Evolutionary conservation across 1,140 invertebrate species (phyloP), one percentile per base, ranked within the genome.

Genomic region (Sesamia nonagrioides): DNA sequence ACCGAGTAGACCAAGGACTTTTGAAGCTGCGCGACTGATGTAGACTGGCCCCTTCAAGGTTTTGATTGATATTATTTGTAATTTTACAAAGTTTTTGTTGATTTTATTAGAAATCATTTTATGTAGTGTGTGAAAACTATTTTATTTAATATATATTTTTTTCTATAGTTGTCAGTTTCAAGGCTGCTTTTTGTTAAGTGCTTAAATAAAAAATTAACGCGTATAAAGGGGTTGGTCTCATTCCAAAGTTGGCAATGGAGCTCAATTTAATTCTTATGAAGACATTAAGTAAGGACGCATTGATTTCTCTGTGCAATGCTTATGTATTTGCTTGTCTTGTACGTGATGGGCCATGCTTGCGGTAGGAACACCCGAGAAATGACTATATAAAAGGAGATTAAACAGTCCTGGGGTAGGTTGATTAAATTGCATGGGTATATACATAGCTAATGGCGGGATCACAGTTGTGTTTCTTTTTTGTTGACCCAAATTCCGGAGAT

Each of bases 251-350:
- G 37, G 42, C 21, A 50, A 50, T 5, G 42, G 66, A 69, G 66
- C 66, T 69, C 66, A 69, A 69, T 69, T 50, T 50, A 66, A 69
- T 69, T 69, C 66, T 69, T 69, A 69, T 69, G 63, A 61, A 33
- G 15, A 69, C 42, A 48, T 69, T 48, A 68, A 48, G 18, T 69
- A 50, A 69, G 42, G 61, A 37, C 45, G n/a, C 66, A 50, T 48
- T 69, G 40, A 50, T 11, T 11, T 50, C 42, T 50, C 40, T 50
- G 0, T 11, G 40, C 42, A 37, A 40, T 8, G 60, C 60, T 37
- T 66, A 17, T 60, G 61, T 66, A 40, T 8, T 40, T 40, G 37
- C 6, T 42, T 42, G 42, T 37, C 61, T 42, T 66, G 61, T 42
- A 42, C 6, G 21, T 37, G 8, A 42, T 66, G 37, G 61, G 61